Evolutionary conservation across 2,888 invertebrate genomes (phyloP).

Genomic region (Chirona hameri): DNA sequence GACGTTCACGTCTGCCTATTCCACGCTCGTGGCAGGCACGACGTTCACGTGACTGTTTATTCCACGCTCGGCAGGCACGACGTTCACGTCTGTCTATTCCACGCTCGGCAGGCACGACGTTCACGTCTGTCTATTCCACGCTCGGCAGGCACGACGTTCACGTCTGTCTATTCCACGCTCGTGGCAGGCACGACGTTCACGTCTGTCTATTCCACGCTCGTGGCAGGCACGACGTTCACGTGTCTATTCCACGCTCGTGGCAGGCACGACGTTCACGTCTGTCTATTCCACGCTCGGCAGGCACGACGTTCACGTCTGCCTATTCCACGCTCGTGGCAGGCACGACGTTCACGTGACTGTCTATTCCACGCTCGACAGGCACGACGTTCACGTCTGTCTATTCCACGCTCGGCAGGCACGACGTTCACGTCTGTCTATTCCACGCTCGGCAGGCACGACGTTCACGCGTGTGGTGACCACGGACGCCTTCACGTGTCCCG

Average conservation of each 20-base stretch:
- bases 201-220: too few relatives aligned
- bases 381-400: slow-evolving; percentile 65
- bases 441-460: slow-evolving; percentile 70
- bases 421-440: slow-evolving; percentile 40
- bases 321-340: too few relatives aligned
- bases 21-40: slow-evolving; percentile 70
- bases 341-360: neutral
- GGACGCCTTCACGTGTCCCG: slow-evolving; percentile 56
- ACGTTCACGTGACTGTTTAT: slow-evolving; percentile 59
- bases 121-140: slow-evolving; percentile 55
- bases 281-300: neutral
- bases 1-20: neutral
- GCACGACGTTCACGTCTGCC: too few relatives aligned
- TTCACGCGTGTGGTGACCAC: slow-evolving; percentile 55
- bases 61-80: too few relatives aligned
- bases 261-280: slow-evolving; percentile 66
- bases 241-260: slow-evolving; percentile 60
- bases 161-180: slow-evolving; percentile 39
- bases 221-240: too few relatives aligned
- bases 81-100: too few relatives aligned
- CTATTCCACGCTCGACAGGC: slow-evolving; percentile 51
- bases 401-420: too few relatives aligned
- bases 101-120: too few relatives aligned
- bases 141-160: slow-evolving; percentile 71
- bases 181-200: too few relatives aligned